These are phyloP conservation scores for Brachyalestes nurse DNA, from an alignment of 2,797 vertebrate species.

Conservation along the genomic window DNA sequence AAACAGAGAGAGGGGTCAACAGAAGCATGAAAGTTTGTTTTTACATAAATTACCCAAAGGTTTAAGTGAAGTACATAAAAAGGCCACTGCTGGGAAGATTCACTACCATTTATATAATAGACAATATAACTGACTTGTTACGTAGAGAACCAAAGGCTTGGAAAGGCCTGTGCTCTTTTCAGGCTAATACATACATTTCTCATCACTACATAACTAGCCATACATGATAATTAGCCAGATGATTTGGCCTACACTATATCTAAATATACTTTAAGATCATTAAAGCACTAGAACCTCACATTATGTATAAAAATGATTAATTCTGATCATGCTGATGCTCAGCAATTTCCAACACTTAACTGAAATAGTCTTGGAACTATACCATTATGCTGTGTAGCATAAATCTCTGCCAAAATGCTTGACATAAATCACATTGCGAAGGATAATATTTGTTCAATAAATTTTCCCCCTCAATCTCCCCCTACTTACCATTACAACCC, in stretches of 20 bases:
- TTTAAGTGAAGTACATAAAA: too few species aligned
- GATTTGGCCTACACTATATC: background rate
- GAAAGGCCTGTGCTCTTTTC: background rate
- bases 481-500: background rate
- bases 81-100: background rate
- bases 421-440: background rate
- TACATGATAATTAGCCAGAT: background rate
- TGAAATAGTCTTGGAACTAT: background rate
- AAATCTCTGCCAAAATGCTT: background rate
- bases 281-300: background rate
- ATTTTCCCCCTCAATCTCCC: background rate
- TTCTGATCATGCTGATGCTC: background rate
- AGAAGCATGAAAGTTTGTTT: too few species aligned
- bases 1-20: too few species aligned
- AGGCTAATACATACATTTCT: background rate
- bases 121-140: background rate
- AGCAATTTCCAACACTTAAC: background rate
- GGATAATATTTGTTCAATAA: conserved; percentile 23
- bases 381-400: background rate
- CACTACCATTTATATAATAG: background rate
- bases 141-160: background rate
- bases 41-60: too few species aligned
- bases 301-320: background rate
- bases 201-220: background rate
- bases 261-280: background rate